Evolutionary conservation across 2,113 vertebrate genomes (phyloP).

Genomic region (Eleginops maclovinus): DNA sequence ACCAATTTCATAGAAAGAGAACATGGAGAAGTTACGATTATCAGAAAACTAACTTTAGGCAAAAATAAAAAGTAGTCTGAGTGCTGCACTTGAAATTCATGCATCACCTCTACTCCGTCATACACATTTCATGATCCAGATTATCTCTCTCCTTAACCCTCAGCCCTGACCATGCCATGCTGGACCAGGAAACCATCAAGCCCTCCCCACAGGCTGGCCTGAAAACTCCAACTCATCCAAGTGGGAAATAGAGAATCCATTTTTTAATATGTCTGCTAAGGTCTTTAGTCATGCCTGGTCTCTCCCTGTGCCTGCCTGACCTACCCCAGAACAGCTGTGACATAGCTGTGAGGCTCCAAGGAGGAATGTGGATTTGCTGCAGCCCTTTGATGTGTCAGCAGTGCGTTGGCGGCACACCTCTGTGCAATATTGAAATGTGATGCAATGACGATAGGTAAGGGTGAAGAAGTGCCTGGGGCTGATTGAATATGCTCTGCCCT

Average conservation of each 20-base stretch:
- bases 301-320: conserved; percentile 59
- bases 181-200: conserved; percentile 48
- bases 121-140: conserved; percentile 47
- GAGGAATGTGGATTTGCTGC: conserved; percentile 66
- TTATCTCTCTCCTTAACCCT: conserved; percentile 51
- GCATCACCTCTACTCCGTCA: conserved; percentile 14
- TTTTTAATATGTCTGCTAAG: conserved; percentile 71
- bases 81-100: conserved; percentile 32
- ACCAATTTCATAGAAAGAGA: conserved; percentile 8
- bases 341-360: conserved; percentile 64
- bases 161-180: conserved; percentile 33
- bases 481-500: conserved; percentile 69
- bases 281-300: conserved; percentile 80
- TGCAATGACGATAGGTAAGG: conserved; percentile 68
- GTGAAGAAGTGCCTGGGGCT: conserved; percentile 70
- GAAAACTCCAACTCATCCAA: conserved; percentile 68
- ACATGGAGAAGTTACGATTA: background rate
- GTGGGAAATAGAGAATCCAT: conserved; percentile 76
- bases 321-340: conserved; percentile 62
- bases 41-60: conserved; percentile 20
- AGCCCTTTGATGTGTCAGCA: conserved; percentile 84
- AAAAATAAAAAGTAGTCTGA: conserved; percentile 6
- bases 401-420: conserved; percentile 65
- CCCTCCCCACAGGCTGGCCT: conserved; percentile 50
- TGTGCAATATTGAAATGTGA: conserved; percentile 76